Conservation (phyloP, 2,888 invertebrate genomes). For the Andrena flavipes region DNA sequence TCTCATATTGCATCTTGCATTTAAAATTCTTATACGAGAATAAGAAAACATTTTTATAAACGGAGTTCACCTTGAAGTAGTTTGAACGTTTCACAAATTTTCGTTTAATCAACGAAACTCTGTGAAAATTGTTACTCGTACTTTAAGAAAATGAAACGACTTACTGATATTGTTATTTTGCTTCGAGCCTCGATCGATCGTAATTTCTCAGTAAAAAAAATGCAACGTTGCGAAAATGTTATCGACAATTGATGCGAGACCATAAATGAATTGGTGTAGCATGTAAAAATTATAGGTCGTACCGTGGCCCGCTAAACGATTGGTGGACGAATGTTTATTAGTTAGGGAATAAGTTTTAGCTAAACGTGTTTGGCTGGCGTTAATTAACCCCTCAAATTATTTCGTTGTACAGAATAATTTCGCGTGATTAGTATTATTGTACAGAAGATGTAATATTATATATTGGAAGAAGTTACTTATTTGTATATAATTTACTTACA, state of each 20-base stretch:
- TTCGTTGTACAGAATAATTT: constrained; percentile 64
- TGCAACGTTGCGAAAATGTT: constrained; percentile 36
- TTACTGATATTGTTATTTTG: constrained; percentile 34
- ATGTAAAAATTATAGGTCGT: constrained; percentile 61
- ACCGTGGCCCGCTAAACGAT: constrained; percentile 67
- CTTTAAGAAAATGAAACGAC: constrained; percentile 6
- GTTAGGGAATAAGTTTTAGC: constrained; percentile 56
- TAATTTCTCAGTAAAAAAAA: constrained; percentile 42
- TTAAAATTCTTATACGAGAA: background rate
- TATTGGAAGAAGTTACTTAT: constrained; percentile 67
- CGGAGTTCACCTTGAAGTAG: background rate
- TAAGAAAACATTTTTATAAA: constrained; percentile 3
- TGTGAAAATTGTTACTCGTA: background rate
- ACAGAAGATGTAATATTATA: constrained; percentile 65
- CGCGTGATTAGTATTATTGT: constrained; percentile 64
- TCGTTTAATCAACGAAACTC: background rate
- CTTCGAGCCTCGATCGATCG: constrained; percentile 65
- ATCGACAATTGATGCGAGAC: constrained; percentile 62
- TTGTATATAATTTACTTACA: constrained; percentile 72
- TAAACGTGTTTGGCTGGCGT: constrained; percentile 30
- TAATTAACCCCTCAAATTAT: constrained; percentile 66
- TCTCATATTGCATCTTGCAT: constrained; percentile 26
- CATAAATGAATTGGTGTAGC: constrained; percentile 67
- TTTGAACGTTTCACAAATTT: constrained; percentile 5
- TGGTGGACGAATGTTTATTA: constrained; percentile 68